Percentiles rank a stretch among this genome's conserved stretches.
These are phyloP conservation scores for Perodicticus potto DNA, from an alignment of 2,797 vertebrate species.

Conservation along the genomic window DNA sequence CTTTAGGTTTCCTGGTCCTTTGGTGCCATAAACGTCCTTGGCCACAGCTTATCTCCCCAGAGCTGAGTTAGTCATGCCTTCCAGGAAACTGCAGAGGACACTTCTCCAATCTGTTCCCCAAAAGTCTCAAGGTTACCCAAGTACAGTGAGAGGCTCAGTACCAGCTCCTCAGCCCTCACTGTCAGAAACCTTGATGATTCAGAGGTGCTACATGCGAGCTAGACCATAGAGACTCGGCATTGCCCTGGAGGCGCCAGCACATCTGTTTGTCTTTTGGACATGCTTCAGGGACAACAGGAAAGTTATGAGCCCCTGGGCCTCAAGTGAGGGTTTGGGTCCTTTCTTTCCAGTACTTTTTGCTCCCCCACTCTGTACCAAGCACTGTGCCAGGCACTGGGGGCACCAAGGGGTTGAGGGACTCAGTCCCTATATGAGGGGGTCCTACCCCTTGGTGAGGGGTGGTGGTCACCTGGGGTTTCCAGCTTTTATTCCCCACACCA, in stretches of 20 bases:
- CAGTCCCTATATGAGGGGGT: not conserved
- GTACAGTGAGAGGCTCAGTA: not conserved
- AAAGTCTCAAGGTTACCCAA: not conserved
- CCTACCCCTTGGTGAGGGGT: not conserved
- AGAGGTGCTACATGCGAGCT: rapidly evolving
- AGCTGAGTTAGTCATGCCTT: too few species aligned
- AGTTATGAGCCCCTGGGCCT: not conserved
- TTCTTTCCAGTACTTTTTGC: not conserved
- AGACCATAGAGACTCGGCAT: rapidly evolving
- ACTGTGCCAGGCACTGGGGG: not conserved
- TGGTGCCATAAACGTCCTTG: rapidly evolving
- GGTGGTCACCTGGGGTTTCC: not conserved
- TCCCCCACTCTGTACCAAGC: not conserved
- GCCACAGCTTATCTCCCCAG: not conserved
- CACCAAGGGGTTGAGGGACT: rapidly evolving
- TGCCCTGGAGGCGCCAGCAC: rapidly evolving
- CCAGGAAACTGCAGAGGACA: not conserved
- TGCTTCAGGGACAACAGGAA: too few species aligned
- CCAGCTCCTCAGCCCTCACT: not conserved
- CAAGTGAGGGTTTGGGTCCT: not conserved
- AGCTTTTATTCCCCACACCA: not conserved
- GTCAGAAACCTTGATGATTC: not conserved
- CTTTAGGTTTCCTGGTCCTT: not conserved
- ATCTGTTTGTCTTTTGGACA: rapidly evolving
- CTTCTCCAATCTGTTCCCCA: not conserved